A percentile compares a stretch with the other conserved stretches of the same genome.
phyloP scores from a whole-genome alignment of 2,888 invertebrate genomes.

The Tenthredo notha region DNA sequence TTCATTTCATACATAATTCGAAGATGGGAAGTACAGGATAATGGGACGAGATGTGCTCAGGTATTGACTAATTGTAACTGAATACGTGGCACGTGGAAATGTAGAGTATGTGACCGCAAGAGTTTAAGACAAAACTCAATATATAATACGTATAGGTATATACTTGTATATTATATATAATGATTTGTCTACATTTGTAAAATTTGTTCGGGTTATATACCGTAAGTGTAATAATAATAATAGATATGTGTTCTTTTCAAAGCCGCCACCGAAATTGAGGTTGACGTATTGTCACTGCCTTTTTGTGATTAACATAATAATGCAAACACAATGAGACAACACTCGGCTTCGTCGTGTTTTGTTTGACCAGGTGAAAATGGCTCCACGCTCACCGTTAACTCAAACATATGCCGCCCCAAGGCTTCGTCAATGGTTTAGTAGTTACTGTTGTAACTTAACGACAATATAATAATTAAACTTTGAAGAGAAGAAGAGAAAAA shows the following conservation, averaged over 20 bases:
- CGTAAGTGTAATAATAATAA: not conserved
- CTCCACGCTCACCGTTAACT: conserved; percentile 64
- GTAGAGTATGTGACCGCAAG: not conserved
- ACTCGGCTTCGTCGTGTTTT: conserved; percentile 67
- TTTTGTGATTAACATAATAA: conserved; percentile 77
- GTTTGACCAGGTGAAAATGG: conserved; percentile 77
- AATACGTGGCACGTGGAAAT: not conserved
- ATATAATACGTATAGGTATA: not conserved
- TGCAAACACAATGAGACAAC: conserved; percentile 76
- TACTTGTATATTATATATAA: conserved; percentile 61
- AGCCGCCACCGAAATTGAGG: conserved; percentile 77
- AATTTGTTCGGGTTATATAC: conserved; percentile 72
- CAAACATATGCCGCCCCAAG: conserved; percentile 62
- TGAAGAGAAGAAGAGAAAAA: not conserved
- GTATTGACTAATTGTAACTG: not conserved
- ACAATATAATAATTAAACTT: not conserved
- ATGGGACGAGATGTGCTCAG: not conserved
- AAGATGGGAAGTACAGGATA: not conserved
- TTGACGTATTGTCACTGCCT: conserved; percentile 75
- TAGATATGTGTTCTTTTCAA: conserved; percentile 67
- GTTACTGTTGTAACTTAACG: conserved; percentile 1
- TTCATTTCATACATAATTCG: not conserved
- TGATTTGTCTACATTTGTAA: conserved; percentile 74
- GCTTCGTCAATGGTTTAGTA: conserved; percentile 17
- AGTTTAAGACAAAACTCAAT: not conserved